phyloP scores from a whole-genome alignment of 2,113 vertebrate species.

The Xenopus borealis region DNA sequence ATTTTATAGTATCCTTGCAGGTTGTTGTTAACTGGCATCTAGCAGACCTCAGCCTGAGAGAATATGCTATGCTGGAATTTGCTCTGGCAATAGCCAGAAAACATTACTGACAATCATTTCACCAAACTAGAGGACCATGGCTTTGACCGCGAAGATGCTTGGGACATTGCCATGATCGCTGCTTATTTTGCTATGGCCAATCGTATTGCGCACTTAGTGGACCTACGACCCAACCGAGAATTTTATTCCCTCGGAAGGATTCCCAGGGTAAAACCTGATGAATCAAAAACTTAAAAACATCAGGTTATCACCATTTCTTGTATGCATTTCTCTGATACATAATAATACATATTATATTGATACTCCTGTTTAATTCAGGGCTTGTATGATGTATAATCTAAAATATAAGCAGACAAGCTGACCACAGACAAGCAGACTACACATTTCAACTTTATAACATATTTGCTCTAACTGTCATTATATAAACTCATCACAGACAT shows the following conservation, averaged over 20 bases:
- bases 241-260: slow-evolving; percentile 75
- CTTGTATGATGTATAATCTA: too few relatives aligned
- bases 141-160: slow-evolving; percentile 77
- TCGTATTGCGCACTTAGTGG: slow-evolving; percentile 70
- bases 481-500: too few relatives aligned
- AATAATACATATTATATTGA: too few relatives aligned
- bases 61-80: slow-evolving; percentile 78
- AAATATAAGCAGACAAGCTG: too few relatives aligned
- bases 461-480: too few relatives aligned
- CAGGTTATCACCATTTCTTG: too few relatives aligned
- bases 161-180: slow-evolving; percentile 77
- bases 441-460: too few relatives aligned
- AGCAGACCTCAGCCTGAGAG: slow-evolving; percentile 65
- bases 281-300: background rate
- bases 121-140: slow-evolving; percentile 68
- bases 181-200: slow-evolving; percentile 82
- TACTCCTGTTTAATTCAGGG: too few relatives aligned
- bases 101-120: slow-evolving; percentile 75
- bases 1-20: slow-evolving; percentile 51
- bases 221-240: slow-evolving; percentile 73
- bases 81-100: slow-evolving; percentile 73
- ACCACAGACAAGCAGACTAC: too few relatives aligned
- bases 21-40: slow-evolving; percentile 72
- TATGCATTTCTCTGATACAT: too few relatives aligned
- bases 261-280: slow-evolving; percentile 52